A percentile compares a stretch with the other conserved stretches of the same genome.
Conservation (phyloP, 2,888 invertebrate genomes). For the Cylloceria caligata region DNA sequence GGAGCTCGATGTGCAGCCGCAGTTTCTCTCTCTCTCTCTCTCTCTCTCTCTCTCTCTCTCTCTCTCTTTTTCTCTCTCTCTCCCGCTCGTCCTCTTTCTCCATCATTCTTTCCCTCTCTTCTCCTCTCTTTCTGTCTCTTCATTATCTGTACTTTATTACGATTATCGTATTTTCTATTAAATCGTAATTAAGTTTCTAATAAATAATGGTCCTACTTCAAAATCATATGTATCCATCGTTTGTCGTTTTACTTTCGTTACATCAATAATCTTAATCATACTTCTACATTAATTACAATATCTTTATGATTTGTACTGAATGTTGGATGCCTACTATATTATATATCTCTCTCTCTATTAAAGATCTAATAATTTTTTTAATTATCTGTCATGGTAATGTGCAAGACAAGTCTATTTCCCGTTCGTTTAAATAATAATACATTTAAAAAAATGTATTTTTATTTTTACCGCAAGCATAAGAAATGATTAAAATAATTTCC, state of each 20-base stretch:
- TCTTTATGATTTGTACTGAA: conserved; percentile 79
- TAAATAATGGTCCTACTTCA: conserved; percentile 27
- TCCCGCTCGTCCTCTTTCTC: conserved; percentile 70
- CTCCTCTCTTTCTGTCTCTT: conserved; percentile 73
- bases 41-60: conserved; percentile 72
- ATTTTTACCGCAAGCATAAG: background rate
- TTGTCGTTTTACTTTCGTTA: conserved; percentile 41
- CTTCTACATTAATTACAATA: conserved; percentile 57
- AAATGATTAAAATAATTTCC: background rate
- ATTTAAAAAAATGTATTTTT: conserved; percentile 1
- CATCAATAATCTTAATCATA: conserved; percentile 32
- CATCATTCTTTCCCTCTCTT: conserved; percentile 77
- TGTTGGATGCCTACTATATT: conserved; percentile 81
- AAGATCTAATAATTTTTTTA: conserved; percentile 50
- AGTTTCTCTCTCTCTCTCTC: conserved; percentile 81
- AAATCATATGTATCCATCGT: conserved; percentile 49
- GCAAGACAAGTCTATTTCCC: conserved; percentile 66
- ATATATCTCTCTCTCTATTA: conserved; percentile 65
- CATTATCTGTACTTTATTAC: conserved; percentile 63
- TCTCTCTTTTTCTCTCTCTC: conserved; percentile 82
- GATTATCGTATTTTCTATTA: conserved; percentile 50
- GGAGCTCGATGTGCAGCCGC: conserved; percentile 84
- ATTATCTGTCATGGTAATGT: conserved; percentile 64
- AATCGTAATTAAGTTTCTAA: conserved; percentile 19
- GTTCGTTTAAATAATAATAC: conserved; percentile 2